Evolutionary conservation across 2,113 vertebrate species (phyloP), one percentile per base, ranked within the genome.

Genomic region (Dicerorhinus sumatrensis): DNA sequence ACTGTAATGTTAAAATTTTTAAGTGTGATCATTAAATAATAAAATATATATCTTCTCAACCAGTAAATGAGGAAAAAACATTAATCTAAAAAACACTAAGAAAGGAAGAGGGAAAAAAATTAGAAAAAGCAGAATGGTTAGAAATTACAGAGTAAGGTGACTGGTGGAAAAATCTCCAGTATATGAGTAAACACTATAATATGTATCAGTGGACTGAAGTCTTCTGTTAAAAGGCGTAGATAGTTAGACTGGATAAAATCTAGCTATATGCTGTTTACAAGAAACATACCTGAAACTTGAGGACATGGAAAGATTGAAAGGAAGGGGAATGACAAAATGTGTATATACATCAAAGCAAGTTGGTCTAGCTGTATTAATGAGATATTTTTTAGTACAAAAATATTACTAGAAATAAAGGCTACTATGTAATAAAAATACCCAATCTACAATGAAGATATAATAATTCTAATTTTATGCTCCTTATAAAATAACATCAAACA

Each of bases 111-210:
- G 20, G 1, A 39, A 33, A 25, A 90, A 77, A 56, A 54, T 54
- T 54, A 83, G 56, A 76, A 88, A 63, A 83, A 60, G 21, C 14
- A 89, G 46, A 21, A 62, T 25, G 6, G 14, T 65, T 73, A 60
- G 84, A 89, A 92, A 92, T 84, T 87, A 48, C 14, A 85, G 67
- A 91, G 12, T 93, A n/a, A 96, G 39, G 20, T 27, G 9, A n/a
- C 18, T 77, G 27, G 17, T 84, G 33, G 72, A 58, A 89, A 84
- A 69, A 65, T 46, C 20, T 14, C 60, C 60, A 69, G 29, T 20
- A 13, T 72, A 2, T 85, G 23, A n/a, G 17, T 69, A 39, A 62
- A 21, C 6, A 20, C 31, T 83, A 0, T 58, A 36, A 76, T 39
- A 5, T 27, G 0, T 80, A 12, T 69, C 48, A 18, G 72, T 69